These are phyloP conservation scores for Irena cyanogastra DNA, from an alignment of 2,113 vertebrate genomes.

Conservation along the genomic window DNA sequence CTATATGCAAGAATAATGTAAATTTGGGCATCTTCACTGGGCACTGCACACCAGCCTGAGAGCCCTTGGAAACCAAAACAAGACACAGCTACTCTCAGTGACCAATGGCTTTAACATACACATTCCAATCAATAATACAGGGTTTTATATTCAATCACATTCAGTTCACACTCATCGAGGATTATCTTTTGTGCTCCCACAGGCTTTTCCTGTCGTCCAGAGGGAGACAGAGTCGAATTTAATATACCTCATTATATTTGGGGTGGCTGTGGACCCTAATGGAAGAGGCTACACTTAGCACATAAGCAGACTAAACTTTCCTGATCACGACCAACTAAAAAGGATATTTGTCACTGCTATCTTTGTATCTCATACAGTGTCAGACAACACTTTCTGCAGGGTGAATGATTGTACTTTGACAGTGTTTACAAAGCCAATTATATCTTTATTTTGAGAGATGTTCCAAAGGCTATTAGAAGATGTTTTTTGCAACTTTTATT, in stretches of 20 bases:
- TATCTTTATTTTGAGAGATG: slow-evolving; percentile 34
- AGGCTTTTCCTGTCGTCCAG: slow-evolving; percentile 48
- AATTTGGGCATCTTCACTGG: slow-evolving; percentile 34
- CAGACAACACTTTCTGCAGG: neutral
- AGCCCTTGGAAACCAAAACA: slow-evolving; percentile 50
- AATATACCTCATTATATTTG: slow-evolving; percentile 23
- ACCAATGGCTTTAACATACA: slow-evolving; percentile 40
- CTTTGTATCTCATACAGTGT: neutral
- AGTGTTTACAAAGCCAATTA: slow-evolving; percentile 17
- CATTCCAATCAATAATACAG: slow-evolving; percentile 70
- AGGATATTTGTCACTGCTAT: neutral
- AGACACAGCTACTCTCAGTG: slow-evolving; percentile 27
- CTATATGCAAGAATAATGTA: slow-evolving; percentile 39
- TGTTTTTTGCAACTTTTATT: neutral
- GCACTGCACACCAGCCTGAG: slow-evolving; percentile 1
- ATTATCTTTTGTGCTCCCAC: slow-evolving; percentile 63
- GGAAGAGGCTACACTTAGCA: slow-evolving; percentile 18
- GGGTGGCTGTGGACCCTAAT: slow-evolving; percentile 26
- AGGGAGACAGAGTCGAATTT: neutral
- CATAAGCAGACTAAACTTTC: slow-evolving; percentile 26
- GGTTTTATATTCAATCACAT: slow-evolving; percentile 68
- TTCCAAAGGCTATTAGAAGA: slow-evolving; percentile 7
- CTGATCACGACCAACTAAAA: neutral
- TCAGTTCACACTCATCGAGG: slow-evolving; percentile 59
- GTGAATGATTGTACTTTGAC: slow-evolving; percentile 11